These are phyloP conservation scores for Meles meles DNA, from an alignment of 2,113 vertebrate genomes.

Conservation along the genomic window DNA sequence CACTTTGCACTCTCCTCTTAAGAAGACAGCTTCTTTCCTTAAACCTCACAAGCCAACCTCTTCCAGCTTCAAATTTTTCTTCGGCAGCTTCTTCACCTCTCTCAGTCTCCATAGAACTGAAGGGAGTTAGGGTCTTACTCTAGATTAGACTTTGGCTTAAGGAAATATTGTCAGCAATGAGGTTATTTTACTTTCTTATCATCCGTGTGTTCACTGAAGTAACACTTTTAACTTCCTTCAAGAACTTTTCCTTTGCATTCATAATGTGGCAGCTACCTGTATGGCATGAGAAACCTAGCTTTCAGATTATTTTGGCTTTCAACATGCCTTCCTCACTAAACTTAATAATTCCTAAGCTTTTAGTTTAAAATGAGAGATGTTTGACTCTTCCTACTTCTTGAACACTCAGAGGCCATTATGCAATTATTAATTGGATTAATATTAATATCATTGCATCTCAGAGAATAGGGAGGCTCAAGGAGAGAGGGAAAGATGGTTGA, in stretches of 20 bases:
- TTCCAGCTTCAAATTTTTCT: neutral
- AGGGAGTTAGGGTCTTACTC: neutral
- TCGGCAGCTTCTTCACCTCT: neutral
- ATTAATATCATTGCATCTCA: neutral
- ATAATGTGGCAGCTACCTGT: neutral
- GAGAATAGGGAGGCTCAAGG: neutral
- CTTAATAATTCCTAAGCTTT: neutral
- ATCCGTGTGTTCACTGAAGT: neutral
- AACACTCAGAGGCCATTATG: neutral
- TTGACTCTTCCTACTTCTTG: neutral
- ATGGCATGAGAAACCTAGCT: neutral
- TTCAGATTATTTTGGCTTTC: neutral
- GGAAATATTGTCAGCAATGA: neutral
- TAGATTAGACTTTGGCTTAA: neutral
- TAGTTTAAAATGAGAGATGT: neutral
- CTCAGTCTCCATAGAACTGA: neutral
- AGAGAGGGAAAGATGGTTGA: neutral
- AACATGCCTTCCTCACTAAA: neutral
- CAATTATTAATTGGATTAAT: neutral
- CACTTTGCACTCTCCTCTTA: neutral
- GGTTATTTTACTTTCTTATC: neutral
- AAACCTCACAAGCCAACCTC: neutral
- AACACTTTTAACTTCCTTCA: neutral
- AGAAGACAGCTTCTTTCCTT: neutral
- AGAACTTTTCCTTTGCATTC: neutral